Base-by-base conservation (phyloP, 1,140 invertebrate genomes). In the Thaumetopoea pityocampa region DNA sequence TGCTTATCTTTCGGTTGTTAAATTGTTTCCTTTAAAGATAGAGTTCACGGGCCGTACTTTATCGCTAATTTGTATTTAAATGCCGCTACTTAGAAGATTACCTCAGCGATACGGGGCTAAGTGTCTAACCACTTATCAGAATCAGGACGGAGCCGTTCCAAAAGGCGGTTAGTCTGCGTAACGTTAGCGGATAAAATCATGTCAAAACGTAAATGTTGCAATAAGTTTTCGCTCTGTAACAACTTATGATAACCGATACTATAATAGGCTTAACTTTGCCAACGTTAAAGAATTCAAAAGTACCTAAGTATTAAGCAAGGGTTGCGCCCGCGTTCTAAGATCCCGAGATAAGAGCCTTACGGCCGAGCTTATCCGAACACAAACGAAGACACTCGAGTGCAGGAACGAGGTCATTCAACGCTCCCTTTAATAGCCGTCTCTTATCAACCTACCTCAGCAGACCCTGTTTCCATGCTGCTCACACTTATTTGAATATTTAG, bases 381-480 rank as follows among this genome's bases (percentile, higher is more conserved):
- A 32, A 7, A 46, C 67, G 69, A 66, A 53, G 56, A 51, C 29
- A 30, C 32, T 57, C 66, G 67, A 67, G 28, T 45, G 8, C 36
- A 9, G 37, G 36, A 53, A 57, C 42, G 60, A 71, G 69, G 69
- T 73, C 72, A 72, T 76, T 72, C 71, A 71, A 67, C 60, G 71
- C 51, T 60, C 43, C 42, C 26, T 54, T 49, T 67, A 63, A 65
- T 65, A 55, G 56, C 59, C 49, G 55, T 76, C 62, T 53, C 58
- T 70, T 70, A 62, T 63, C 56, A 48, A 52, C 68, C 16, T 30
- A 37, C 14, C 30, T 23, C 36, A 9, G 15, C 24, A 11, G 6
- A 19, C 35, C 23, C 38, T 56, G 33, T 43, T 24, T 14, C 41
- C 35, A 28, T 67, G 59, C 47, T 44, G 42, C 26, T 71, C 51